Base-by-base conservation (phyloP, 1,140 invertebrate genomes). In the Heterodera schachtii region DNA sequence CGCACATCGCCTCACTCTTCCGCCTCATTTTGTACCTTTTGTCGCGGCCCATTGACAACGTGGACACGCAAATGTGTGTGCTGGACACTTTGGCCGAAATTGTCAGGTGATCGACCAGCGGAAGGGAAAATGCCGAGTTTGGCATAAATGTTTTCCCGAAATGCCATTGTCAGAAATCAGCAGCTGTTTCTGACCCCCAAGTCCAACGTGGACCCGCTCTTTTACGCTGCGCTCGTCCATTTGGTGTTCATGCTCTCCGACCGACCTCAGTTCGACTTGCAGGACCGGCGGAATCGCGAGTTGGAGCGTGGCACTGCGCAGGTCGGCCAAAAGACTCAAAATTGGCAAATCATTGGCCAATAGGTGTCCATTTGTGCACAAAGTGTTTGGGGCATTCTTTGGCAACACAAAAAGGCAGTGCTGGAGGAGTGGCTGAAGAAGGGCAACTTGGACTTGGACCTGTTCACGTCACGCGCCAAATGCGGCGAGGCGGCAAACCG, bases 321-420 rank as follows among this genome's bases (percentile, higher is more conserved):
- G 66, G 79, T 83, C 43, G 31, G 19, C 67, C 49, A 71, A 69
- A 81, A 11, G 73, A 75, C 16, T 64, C 31, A 83, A 13, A 67
- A 60, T 84, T 67, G 7, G 64, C 60, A 8, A 70, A 52, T 66
- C 73, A 7, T 73, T 79, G 7, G 69, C 80, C 16, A 64, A 83
- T 57, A 86, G 76, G 85, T 98, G 91, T 93, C 94, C 3, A 91
- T 90, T 66, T 96, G 96, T 19, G 96, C 96, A 0, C 93, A 93
- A 60, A 93, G 95, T 83, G 95, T 99, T 0, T 99, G 97, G 97
- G 95, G 97, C 87, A 96, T 98, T 90, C 90, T 99, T 8, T 98
- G 97, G 89, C 94, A 95, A 2, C 95, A 94, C 86, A 98, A 98
- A 89, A 98, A 98, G 91, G 95, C 95, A 0, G 95, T 96, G 9